Conservation (phyloP, 2,797 vertebrate species). For the Chromis chromis region DNA sequence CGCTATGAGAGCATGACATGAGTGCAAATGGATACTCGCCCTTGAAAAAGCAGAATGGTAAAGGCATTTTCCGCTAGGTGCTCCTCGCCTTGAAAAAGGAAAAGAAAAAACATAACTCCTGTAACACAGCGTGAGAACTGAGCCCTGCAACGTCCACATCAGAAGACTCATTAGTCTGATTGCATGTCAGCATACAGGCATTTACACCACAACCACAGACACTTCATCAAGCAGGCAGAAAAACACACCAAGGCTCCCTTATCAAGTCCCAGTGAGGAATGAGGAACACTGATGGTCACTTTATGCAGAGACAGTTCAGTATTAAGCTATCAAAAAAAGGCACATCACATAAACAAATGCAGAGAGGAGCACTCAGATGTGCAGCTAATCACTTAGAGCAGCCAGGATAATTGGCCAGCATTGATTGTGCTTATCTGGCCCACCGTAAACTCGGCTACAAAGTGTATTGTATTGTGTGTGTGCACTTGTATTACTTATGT, state of each 20-base stretch:
- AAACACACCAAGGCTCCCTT: slow-evolving; percentile 30
- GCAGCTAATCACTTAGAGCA: slow-evolving; percentile 69
- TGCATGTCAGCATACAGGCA: slow-evolving; percentile 29
- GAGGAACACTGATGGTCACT: slow-evolving; percentile 47
- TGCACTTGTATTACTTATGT: slow-evolving; percentile 2
- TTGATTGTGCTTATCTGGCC: slow-evolving; percentile 78
- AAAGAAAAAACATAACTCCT: not conserved
- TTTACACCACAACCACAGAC: slow-evolving; percentile 38
- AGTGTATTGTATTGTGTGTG: slow-evolving; percentile 18
- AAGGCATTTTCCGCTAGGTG: slow-evolving; percentile 14
- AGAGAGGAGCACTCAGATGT: slow-evolving; percentile 47
- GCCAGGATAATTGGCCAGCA: slow-evolving; percentile 72
- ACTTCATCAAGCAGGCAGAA: slow-evolving; percentile 46
- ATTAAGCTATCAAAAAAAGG: slow-evolving; percentile 58
- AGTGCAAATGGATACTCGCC: slow-evolving; percentile 18
- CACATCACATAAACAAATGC: slow-evolving; percentile 55
- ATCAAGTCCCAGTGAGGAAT: slow-evolving; percentile 36
- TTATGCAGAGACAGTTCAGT: slow-evolving; percentile 52
- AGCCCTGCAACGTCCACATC: slow-evolving; percentile 13
- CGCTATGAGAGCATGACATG: not conserved
- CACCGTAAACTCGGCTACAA: slow-evolving; percentile 57
- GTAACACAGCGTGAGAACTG: slow-evolving; percentile 3
- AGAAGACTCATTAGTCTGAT: slow-evolving; percentile 40
- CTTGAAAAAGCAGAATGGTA: slow-evolving; percentile 19
- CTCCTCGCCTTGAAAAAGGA: not conserved